phyloP scores from a whole-genome alignment of 2,888 invertebrate genomes.

The Onchidella celtica region DNA sequence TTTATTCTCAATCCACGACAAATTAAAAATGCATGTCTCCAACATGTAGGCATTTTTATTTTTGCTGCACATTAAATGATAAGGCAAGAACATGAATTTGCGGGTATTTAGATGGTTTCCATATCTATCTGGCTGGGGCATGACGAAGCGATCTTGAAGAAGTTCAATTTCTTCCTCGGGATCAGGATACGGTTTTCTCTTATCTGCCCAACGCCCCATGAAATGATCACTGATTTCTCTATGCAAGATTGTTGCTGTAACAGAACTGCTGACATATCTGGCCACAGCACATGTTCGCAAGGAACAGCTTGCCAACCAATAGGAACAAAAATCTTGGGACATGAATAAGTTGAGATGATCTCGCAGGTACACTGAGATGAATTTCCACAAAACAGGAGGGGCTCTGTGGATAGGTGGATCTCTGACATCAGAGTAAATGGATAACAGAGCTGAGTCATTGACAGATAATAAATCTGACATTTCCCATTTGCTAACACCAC shows the following conservation, averaged over 20 bases:
- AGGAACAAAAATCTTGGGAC: conserved; percentile 27
- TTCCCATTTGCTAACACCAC: conserved; percentile 49
- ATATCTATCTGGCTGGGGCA: conserved; percentile 45
- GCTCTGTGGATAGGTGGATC: conserved; percentile 38
- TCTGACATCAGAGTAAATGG: conserved; percentile 35
- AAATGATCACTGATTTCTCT: conserved; percentile 44
- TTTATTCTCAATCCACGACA: conserved; percentile 50
- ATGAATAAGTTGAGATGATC: conserved; percentile 34
- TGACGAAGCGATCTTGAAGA: conserved; percentile 31
- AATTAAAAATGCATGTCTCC: conserved; percentile 42
- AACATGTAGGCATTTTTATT: neutral
- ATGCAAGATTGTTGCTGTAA: conserved; percentile 13
- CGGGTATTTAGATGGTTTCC: conserved; percentile 40
- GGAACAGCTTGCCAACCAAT: conserved; percentile 40
- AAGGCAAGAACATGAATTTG: conserved; percentile 50
- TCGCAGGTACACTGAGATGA: conserved; percentile 24
- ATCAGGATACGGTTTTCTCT: conserved; percentile 39
- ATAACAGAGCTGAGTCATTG: conserved; percentile 40
- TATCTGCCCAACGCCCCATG: conserved; percentile 38
- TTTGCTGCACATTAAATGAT: conserved; percentile 44
- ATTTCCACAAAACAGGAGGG: conserved; percentile 48
- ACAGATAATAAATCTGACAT: conserved; percentile 47
- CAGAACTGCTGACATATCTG: conserved; percentile 25
- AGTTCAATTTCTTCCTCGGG: conserved; percentile 31
- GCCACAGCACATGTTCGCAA: neutral